A percentile compares a stretch with the other conserved stretches of the same genome.
Evolutionary conservation across 92 coral and sea anemone species (phyloP).

Genomic region (Zoanthus solanderi): DNA sequence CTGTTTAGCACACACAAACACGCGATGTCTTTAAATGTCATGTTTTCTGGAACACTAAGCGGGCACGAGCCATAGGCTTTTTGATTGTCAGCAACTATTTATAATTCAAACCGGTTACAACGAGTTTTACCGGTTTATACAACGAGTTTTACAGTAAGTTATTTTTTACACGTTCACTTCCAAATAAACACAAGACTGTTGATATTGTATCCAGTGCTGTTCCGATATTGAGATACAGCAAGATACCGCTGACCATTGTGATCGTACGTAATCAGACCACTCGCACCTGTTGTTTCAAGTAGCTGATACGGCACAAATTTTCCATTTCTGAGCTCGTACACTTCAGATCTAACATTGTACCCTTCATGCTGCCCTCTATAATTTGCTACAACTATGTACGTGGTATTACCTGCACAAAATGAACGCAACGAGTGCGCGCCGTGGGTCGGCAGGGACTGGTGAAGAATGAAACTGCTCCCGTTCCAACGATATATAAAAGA

Average conservation of each 20-base stretch:
- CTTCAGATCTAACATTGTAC: slow-evolving; percentile 26
- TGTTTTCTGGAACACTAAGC: no score
- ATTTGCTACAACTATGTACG: slow-evolving; percentile 55
- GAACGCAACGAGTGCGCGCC: slow-evolving; percentile 42
- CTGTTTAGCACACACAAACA: no score
- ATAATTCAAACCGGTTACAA: no score
- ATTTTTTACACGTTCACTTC: background rate
- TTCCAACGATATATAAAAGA: slow-evolving; percentile 46
- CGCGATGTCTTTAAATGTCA: no score
- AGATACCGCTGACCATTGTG: slow-evolving; percentile 46
- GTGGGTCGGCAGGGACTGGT: slow-evolving; percentile 35
- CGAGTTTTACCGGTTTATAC: no score
- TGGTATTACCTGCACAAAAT: slow-evolving; percentile 30
- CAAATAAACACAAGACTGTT: slow-evolving; percentile 25
- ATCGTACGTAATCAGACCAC: slow-evolving; percentile 13
- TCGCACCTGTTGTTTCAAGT: slow-evolving; percentile 54
- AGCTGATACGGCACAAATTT: slow-evolving; percentile 40
- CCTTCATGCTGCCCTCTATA: slow-evolving; percentile 21
- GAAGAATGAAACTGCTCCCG: slow-evolving; percentile 21
- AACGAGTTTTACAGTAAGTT: no score
- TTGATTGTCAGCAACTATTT: no score
- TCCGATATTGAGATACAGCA: slow-evolving; percentile 35
- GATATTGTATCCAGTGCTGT: background rate
- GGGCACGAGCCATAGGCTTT: no score
- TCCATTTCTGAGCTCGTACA: slow-evolving; percentile 44